phyloP scores from a whole-genome alignment of 2,888 invertebrate genomes.

The Xestia ashworthii region DNA sequence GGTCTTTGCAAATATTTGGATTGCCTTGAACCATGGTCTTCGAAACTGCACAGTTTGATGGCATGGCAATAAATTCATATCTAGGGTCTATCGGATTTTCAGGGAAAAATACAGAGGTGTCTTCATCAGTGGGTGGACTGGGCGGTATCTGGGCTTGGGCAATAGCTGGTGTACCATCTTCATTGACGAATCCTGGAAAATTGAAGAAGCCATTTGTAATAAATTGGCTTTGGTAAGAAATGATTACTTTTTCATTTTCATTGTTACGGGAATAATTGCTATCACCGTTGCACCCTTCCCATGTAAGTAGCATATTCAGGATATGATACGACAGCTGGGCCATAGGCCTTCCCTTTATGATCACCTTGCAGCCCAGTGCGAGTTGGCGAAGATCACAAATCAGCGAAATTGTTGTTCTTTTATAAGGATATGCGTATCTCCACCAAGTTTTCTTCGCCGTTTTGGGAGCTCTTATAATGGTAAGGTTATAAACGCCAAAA shows the following conservation, averaged over 20 bases:
- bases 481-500: not conserved
- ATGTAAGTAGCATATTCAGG: not conserved
- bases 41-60: too few species aligned
- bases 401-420: not conserved
- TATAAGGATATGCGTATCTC: not conserved
- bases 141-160: not conserved
- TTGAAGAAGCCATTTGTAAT: not conserved
- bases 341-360: not conserved
- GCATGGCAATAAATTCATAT: not conserved
- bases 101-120: not conserved
- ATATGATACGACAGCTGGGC: not conserved
- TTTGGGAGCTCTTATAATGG: not conserved
- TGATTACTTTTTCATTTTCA: not conserved
- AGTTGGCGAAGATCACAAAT: not conserved
- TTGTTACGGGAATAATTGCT: not conserved
- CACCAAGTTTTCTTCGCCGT: not conserved
- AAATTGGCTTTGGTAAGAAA: not conserved
- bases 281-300: not conserved
- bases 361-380: not conserved
- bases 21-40: too few species aligned
- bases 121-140: not conserved
- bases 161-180: conserved; percentile 54
- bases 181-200: conserved; percentile 76
- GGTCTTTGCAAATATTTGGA: too few species aligned
- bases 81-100: fast-evolving